These are phyloP conservation scores for Plebejus anna DNA, from an alignment of 2,888 invertebrate species.

Conservation along the genomic window DNA sequence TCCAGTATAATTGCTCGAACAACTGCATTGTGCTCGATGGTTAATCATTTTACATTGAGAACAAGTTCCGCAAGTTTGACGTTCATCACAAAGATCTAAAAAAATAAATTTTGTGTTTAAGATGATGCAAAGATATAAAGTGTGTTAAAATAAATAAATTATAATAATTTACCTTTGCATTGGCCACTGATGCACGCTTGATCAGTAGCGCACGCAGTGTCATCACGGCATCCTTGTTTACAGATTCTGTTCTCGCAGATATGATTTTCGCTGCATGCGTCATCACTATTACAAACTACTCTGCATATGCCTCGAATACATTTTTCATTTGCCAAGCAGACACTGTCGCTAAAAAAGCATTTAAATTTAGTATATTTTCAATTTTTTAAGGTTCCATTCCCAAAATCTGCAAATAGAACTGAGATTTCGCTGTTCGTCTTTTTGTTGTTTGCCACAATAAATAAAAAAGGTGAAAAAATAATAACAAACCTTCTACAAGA, in stretches of 20 bases:
- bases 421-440: too few relatives aligned
- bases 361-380: neutral
- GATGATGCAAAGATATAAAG: conserved; percentile 8
- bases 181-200: conserved; percentile 91
- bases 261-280: conserved; percentile 88
- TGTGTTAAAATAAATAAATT: neutral
- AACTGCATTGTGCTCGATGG: conserved; percentile 92
- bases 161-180: conserved; percentile 82
- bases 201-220: conserved; percentile 86
- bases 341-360: conserved; percentile 82
- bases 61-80: conserved; percentile 89
- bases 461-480: conserved; percentile 28
- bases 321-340: conserved; percentile 91
- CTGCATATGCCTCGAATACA: conserved; percentile 91
- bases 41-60: conserved; percentile 90
- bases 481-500: conserved; percentile 84
- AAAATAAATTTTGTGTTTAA: conserved; percentile 35
- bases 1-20: conserved; percentile 88
- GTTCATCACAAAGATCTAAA: conserved; percentile 88
- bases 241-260: conserved; percentile 94
- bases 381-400: neutral
- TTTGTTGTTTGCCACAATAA: too few relatives aligned
- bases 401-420: too few relatives aligned
- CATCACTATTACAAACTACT: conserved; percentile 91
- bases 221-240: conserved; percentile 91